Base-by-base conservation (phyloP, 2,797 vertebrate species). In the Macropus fuliginosus region DNA sequence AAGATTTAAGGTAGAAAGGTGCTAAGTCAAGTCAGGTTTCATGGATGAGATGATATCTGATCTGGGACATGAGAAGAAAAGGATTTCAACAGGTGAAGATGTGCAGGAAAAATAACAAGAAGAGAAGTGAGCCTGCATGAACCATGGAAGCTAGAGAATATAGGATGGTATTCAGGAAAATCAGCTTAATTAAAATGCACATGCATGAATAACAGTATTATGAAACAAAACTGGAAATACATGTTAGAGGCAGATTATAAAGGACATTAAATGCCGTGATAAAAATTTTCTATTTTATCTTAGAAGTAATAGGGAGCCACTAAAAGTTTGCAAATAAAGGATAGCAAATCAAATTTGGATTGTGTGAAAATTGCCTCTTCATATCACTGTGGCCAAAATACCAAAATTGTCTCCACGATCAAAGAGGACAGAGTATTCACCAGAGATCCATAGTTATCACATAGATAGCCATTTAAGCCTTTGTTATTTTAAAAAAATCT, bases 341-440 rank as follows among this genome's bases (percentile, higher is more conserved):
- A 74, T 21, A n/a, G 34, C 34, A 74, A 74, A 74, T 74, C 29
- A 74, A 74, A 18, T 31, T 62, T 5, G 12, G 28, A 62, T 29
- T 59, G 29, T 11, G 57, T 74, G 0, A 74, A 21, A 74, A 74
- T 74, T 74, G 34, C 62, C 34, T 74, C 62, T 74, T 74, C 16
- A 13, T 40, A 18, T n/a, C 62, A 40, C 16, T n/a, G 31, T 74
- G 40, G 34, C 62, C 29, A 21, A 34, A 40, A 13, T 28, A 74
- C 46, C 52, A 91, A 97, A 95, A 97, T 40, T n/a, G 40, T 95
- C 91, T 87, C 74, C 54, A 94, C 59, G 57, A 8, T n/a, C 94
- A 92, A 97, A 91, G 74, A 96, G 94, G 95, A 52, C 29, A 95
- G 27, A 95, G 91, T 50, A 90, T 56, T 56, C 28, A 93, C 54